phyloP scores from a whole-genome alignment of 1,140 invertebrate species.

The Pseudomyrmex concolor region DNA sequence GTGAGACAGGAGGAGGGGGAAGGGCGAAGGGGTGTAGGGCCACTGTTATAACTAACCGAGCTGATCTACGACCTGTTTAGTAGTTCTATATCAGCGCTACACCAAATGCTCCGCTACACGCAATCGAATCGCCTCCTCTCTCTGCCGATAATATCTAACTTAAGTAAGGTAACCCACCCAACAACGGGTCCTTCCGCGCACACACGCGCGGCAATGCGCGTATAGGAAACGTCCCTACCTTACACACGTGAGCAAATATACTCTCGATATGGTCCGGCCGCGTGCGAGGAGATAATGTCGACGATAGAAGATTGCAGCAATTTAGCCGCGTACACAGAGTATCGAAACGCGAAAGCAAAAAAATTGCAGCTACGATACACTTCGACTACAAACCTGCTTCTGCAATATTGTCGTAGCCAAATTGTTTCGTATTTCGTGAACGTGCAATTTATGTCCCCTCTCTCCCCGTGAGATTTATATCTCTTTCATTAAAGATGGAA shows the following conservation, averaged over 20 bases:
- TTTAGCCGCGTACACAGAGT: constrained; percentile 35
- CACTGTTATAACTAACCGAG: constrained; percentile 81
- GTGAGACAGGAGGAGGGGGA: not conserved
- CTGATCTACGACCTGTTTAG: constrained; percentile 85
- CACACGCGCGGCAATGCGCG: constrained; percentile 4
- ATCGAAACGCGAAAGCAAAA: constrained; percentile 20
- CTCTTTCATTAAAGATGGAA: constrained; percentile 28
- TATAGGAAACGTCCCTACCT: constrained; percentile 20
- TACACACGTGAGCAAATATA: constrained; percentile 56
- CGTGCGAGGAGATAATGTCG: constrained; percentile 54
- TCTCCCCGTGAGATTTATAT: constrained; percentile 20
- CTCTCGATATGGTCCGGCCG: constrained; percentile 42
- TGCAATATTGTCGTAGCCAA: constrained; percentile 46
- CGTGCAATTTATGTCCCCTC: constrained; percentile 17
- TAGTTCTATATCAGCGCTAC: constrained; percentile 84
- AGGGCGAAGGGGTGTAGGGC: constrained; percentile 61
- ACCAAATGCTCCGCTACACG: constrained; percentile 79
- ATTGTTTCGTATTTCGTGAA: constrained; percentile 42
- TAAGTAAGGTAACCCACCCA: constrained; percentile 74
- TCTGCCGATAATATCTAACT: constrained; percentile 75
- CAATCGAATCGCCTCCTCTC: constrained; percentile 72
- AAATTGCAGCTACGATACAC: constrained; percentile 30
- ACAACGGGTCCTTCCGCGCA: not conserved
- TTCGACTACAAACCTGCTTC: constrained; percentile 26
- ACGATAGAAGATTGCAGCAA: constrained; percentile 57